These are phyloP conservation scores for Saguinus imperator DNA, from an alignment of 2,113 vertebrate genomes.

Conservation along the genomic window DNA sequence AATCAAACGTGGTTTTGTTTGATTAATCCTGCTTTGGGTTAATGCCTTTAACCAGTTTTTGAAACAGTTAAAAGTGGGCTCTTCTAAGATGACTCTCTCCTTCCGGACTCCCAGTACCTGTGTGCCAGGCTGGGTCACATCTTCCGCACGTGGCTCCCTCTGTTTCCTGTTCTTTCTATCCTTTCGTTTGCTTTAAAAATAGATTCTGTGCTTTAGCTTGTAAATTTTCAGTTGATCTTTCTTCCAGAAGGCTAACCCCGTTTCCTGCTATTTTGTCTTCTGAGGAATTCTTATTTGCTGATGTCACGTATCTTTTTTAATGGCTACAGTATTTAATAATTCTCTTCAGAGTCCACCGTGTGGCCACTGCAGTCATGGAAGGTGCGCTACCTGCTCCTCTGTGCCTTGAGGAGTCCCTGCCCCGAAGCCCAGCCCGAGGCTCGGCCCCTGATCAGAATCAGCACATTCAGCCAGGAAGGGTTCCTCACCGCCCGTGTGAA, in stretches of 20 bases:
- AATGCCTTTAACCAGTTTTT: neutral
- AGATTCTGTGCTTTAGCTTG: neutral
- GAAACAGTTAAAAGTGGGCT: neutral
- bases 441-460: neutral
- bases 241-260: too few relatives aligned
- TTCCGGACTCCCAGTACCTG: neutral
- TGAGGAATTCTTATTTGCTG: neutral
- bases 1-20: neutral
- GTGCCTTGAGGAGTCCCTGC: neutral
- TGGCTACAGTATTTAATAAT: neutral
- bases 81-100: neutral
- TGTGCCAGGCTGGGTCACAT: accelerated
- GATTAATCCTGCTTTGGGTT: neutral
- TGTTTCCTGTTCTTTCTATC: neutral
- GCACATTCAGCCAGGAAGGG: neutral
- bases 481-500: neutral
- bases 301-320: neutral
- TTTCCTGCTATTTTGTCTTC: neutral
- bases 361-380: neutral
- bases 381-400: too few relatives aligned
- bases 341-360: neutral
- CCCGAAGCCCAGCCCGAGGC: neutral
- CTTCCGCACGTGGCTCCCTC: accelerated
- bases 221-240: neutral
- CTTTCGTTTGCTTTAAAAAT: neutral